These are phyloP conservation scores for Brachypterus glaber DNA, from an alignment of 2,888 invertebrate species.

Conservation along the genomic window DNA sequence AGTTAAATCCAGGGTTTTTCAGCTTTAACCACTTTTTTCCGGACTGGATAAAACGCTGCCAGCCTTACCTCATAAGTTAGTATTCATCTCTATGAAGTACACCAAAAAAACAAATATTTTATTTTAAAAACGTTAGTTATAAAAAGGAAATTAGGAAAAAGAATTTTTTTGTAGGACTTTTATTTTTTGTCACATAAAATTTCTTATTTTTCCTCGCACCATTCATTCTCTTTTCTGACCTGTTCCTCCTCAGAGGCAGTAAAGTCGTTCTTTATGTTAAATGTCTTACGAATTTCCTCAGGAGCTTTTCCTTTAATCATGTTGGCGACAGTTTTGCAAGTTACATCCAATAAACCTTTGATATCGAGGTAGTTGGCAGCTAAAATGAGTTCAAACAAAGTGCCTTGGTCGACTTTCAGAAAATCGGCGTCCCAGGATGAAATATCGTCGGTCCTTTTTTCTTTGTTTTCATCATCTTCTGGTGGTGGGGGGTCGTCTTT, in stretches of 20 bases:
- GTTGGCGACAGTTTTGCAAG: slow-evolving; percentile 96
- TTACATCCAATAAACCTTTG: slow-evolving; percentile 89
- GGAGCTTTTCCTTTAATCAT: slow-evolving; percentile 99
- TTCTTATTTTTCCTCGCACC: slow-evolving; percentile 86
- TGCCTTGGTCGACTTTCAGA: slow-evolving; percentile 95
- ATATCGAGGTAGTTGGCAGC: slow-evolving; percentile 97
- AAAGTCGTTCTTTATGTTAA: slow-evolving; percentile 95
- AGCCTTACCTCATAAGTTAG: too few relatives aligned
- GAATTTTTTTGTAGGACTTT: too few relatives aligned
- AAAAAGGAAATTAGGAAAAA: too few relatives aligned
- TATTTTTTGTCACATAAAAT: too few relatives aligned
- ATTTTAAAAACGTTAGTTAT: too few relatives aligned
- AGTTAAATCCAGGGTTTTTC: too few relatives aligned
- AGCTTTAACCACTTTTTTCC: too few relatives aligned
- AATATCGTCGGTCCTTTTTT: slow-evolving; percentile 98
- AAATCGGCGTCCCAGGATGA: slow-evolving; percentile 99
- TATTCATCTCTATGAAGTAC: too few relatives aligned
- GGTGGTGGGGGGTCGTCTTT: slow-evolving; percentile 93
- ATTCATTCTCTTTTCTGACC: slow-evolving; percentile 92
- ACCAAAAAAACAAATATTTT: too few relatives aligned
- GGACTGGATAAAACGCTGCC: too few relatives aligned
- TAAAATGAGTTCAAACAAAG: slow-evolving; percentile 89
- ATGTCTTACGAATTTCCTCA: slow-evolving; percentile 92
- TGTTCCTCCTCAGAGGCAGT: slow-evolving; percentile 95
- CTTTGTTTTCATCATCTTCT: slow-evolving; percentile 95